Evolutionary conservation across 2,797 vertebrate genomes (phyloP).

Genomic region (Pygocentrus nattereri): DNA sequence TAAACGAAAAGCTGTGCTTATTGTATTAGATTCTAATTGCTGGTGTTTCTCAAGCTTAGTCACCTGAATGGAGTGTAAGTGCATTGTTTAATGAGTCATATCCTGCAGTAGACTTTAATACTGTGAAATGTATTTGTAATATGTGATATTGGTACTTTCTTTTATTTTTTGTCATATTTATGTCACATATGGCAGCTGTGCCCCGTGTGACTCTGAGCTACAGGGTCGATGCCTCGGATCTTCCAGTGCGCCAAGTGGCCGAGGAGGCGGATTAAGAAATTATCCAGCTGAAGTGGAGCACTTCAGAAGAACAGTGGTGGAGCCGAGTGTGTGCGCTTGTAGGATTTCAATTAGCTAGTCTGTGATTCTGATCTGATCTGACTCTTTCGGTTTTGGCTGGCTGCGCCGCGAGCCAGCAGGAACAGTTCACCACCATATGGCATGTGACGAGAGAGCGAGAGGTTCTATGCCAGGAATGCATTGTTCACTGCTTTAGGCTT

Average conservation of each 20-base stretch:
- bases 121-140: too few relatives aligned
- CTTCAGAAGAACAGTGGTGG: slow-evolving; percentile 64
- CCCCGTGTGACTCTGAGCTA: slow-evolving; percentile 43
- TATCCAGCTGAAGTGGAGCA: slow-evolving; percentile 62
- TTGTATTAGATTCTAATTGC: too few relatives aligned
- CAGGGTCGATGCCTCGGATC: slow-evolving; percentile 53
- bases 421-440: slow-evolving; percentile 33
- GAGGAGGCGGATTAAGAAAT: slow-evolving; percentile 65
- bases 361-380: slow-evolving; percentile 55
- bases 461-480: slow-evolving; percentile 32
- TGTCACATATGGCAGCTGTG: not conserved
- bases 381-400: slow-evolving; percentile 42
- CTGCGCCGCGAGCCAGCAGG: slow-evolving; percentile 16
- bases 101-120: too few relatives aligned
- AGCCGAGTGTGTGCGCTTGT: slow-evolving; percentile 58
- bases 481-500: slow-evolving; percentile 37
- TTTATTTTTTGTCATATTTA: not conserved
- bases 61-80: too few relatives aligned
- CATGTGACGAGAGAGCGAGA: slow-evolving; percentile 29
- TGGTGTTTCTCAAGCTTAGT: too few relatives aligned
- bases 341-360: slow-evolving; percentile 62
- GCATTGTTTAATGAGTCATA: too few relatives aligned
- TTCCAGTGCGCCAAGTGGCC: slow-evolving; percentile 53
- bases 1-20: too few relatives aligned
- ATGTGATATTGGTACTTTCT: too few relatives aligned